Conservation (phyloP, 2,888 invertebrate species). For the Hypolimnas misippus region DNA sequence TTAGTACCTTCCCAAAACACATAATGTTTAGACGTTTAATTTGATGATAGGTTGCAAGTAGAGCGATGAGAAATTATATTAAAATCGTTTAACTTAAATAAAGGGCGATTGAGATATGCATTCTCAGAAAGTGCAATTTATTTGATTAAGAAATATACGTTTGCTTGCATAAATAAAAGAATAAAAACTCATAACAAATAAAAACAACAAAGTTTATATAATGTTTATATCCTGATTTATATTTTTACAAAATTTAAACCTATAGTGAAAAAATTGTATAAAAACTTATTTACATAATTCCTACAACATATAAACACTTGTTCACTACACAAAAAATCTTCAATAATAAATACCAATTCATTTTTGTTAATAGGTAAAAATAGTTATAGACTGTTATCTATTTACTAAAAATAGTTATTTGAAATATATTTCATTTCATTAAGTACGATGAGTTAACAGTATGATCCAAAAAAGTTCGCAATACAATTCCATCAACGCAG, state of each 20-base stretch:
- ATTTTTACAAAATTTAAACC: not conserved
- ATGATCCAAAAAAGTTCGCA: constrained; percentile 65
- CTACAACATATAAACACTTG: not conserved
- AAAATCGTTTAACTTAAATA: constrained; percentile 75
- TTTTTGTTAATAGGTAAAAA: not conserved
- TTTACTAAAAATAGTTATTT: not conserved
- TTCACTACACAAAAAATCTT: not conserved
- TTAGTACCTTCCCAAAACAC: constrained; percentile 72
- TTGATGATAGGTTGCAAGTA: constrained; percentile 70
- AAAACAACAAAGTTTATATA: too few relatives aligned
- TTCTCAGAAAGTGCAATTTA: constrained; percentile 56
- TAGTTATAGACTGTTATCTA: not conserved
- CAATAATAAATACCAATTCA: not conserved
- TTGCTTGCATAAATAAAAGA: not conserved
- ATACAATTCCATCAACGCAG: constrained; percentile 72
- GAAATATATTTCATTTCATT: too few relatives aligned
- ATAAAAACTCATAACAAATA: not conserved
- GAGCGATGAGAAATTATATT: constrained; percentile 69
- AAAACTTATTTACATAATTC: too few relatives aligned
- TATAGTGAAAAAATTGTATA: not conserved
- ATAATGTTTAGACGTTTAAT: constrained; percentile 77
- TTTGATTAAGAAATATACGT: not conserved
- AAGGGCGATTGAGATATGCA: constrained; percentile 57
- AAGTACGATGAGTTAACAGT: constrained; percentile 56
- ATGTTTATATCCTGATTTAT: too few relatives aligned